phyloP scores from a whole-genome alignment of 2,113 vertebrate genomes.

The Pteronura brasiliensis region DNA sequence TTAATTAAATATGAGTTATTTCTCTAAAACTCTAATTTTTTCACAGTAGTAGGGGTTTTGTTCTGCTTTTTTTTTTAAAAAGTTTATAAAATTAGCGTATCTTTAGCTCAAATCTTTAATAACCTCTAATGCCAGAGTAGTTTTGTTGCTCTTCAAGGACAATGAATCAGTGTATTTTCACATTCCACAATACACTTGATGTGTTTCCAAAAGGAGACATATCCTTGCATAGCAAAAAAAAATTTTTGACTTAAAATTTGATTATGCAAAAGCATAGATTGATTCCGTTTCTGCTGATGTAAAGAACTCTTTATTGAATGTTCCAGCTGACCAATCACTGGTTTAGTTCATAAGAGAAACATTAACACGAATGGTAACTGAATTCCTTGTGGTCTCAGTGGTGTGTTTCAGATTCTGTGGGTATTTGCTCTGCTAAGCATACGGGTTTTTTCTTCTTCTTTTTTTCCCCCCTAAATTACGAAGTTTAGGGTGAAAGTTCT shows the following conservation, averaged over 20 bases:
- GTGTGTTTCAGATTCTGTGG: not conserved
- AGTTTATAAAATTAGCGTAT: not conserved
- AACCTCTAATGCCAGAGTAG: not conserved
- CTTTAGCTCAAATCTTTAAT: not conserved
- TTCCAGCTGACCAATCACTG: not conserved
- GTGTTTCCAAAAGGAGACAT: not conserved
- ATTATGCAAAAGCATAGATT: constrained; percentile 32
- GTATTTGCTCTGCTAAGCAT: not conserved
- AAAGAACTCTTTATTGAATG: constrained; percentile 25
- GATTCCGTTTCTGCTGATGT: not conserved
- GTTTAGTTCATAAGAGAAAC: constrained; percentile 34
- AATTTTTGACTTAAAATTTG: not conserved
- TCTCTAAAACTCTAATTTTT: not conserved
- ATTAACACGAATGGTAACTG: not conserved
- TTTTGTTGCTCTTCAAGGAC: not conserved
- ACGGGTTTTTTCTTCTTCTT: not conserved
- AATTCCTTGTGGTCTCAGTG: not conserved
- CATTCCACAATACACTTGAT: not conserved
- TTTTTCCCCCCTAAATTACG: not conserved
- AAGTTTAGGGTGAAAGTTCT: not conserved
- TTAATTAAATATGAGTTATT: not conserved
- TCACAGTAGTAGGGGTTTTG: not conserved
- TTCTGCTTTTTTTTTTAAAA: not conserved
- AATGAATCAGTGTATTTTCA: constrained; percentile 5
- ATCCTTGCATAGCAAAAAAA: not conserved